Conservation (phyloP, 2,888 invertebrate genomes). For the Hydrotaea cyrtoneurina region DNA sequence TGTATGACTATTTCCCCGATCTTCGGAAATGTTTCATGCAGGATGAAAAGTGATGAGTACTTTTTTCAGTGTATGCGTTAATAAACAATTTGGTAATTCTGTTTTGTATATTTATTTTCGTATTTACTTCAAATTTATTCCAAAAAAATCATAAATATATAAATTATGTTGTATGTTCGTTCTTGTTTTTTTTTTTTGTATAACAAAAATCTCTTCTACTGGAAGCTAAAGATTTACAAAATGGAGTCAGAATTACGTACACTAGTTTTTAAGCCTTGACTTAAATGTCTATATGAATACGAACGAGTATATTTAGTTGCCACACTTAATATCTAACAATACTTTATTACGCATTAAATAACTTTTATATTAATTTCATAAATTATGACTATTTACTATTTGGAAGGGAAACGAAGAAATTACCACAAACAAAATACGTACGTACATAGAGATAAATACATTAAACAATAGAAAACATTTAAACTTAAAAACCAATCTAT, state of each 20-base stretch:
- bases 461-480: constrained; percentile 64
- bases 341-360: constrained; percentile 21
- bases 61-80: too few species aligned
- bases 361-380: constrained; percentile 7
- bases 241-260: constrained; percentile 43
- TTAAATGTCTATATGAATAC: constrained; percentile 10
- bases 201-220: constrained; percentile 46
- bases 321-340: background rate
- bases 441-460: constrained; percentile 48
- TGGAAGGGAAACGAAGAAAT: constrained; percentile 5
- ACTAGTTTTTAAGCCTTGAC: background rate
- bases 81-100: too few species aligned
- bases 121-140: background rate
- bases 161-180: background rate
- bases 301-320: background rate
- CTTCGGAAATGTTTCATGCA: too few species aligned
- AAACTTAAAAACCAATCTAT: constrained; percentile 53
- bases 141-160: constrained; percentile 4
- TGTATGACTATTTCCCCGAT: too few species aligned
- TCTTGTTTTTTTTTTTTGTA: constrained; percentile 59
- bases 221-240: constrained; percentile 65
- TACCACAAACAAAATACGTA: constrained; percentile 35
- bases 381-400: constrained; percentile 9
- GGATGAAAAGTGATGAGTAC: too few species aligned
- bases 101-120: constrained; percentile 2